These are phyloP conservation scores for Spheniscus mendiculus DNA, from an alignment of 2,113 vertebrate genomes.

Conservation along the genomic window DNA sequence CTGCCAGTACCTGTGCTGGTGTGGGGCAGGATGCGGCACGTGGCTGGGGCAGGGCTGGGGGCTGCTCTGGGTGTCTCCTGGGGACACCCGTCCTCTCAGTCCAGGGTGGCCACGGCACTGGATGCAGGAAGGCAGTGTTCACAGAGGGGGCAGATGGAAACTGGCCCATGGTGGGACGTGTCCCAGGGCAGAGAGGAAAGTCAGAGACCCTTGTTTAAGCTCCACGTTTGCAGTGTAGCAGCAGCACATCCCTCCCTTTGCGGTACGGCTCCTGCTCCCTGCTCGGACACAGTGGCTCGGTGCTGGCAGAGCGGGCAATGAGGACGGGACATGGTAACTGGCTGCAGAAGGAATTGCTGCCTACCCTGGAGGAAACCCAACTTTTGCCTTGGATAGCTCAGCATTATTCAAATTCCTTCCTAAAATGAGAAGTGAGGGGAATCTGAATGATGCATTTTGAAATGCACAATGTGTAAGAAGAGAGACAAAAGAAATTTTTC, in stretches of 20 bases:
- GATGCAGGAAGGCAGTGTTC: neutral
- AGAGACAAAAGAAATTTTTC: neutral
- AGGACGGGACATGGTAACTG: accelerated
- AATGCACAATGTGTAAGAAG: neutral
- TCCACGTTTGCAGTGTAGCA: neutral
- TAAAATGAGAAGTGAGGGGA: neutral
- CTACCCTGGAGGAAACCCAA: neutral
- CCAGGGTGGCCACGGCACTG: accelerated
- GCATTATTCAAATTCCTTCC: neutral
- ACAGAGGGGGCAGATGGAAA: neutral
- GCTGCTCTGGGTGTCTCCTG: neutral
- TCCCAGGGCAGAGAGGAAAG: neutral
- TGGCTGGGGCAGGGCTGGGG: neutral
- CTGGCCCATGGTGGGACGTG: neutral
- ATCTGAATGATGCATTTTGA: neutral
- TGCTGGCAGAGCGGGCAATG: no score
- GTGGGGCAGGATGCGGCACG: accelerated
- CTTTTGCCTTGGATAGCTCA: neutral
- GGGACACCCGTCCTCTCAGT: accelerated
- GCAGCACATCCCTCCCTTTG: no score
- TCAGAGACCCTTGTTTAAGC: neutral
- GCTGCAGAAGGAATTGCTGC: neutral
- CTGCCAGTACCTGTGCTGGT: accelerated
- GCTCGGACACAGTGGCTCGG: accelerated
- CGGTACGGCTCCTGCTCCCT: accelerated